These are phyloP conservation scores for Pentamera pediparva DNA, from an alignment of 53 echinoderm and acorn worm species.

Conservation along the genomic window DNA sequence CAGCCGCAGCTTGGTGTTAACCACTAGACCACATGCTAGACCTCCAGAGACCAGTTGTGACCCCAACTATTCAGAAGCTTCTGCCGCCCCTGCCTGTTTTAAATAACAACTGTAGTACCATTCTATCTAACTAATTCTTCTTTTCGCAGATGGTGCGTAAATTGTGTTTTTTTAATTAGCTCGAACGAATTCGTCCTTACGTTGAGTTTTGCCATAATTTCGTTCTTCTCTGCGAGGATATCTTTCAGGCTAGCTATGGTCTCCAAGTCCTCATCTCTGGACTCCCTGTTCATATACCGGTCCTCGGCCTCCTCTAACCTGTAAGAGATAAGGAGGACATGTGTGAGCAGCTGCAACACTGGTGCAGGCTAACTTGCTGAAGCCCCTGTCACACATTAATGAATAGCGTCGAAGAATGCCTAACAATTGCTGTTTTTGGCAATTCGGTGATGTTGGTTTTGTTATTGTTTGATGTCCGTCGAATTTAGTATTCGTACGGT, in stretches of 20 bases:
- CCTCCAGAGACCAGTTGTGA: too few species aligned
- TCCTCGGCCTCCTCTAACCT: conserved; percentile 98
- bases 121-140: not conserved
- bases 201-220: conserved; percentile 63
- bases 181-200: conserved; percentile 31
- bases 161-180: not conserved
- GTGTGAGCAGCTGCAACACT: not conserved
- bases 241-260: conserved; percentile 65
- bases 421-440: too few species aligned
- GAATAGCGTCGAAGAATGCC: too few species aligned
- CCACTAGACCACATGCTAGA: too few species aligned
- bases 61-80: too few species aligned
- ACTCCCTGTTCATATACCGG: conserved; percentile 67
- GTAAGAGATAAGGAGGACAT: not conserved
- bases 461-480: too few species aligned
- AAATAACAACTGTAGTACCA: too few species aligned
- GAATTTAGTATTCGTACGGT: too few species aligned
- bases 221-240: conserved; percentile 68
- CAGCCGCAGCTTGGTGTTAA: not conserved
- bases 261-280: conserved; percentile 87
- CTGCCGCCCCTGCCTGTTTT: not conserved
- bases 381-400: not conserved
- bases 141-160: too few species aligned
- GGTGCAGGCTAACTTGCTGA: not conserved
- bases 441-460: too few species aligned